Percentiles rank a stretch among this genome's conserved stretches.
Evolutionary conservation across 2,113 vertebrate species (phyloP).

Genomic region (Caloenas nicobarica): DNA sequence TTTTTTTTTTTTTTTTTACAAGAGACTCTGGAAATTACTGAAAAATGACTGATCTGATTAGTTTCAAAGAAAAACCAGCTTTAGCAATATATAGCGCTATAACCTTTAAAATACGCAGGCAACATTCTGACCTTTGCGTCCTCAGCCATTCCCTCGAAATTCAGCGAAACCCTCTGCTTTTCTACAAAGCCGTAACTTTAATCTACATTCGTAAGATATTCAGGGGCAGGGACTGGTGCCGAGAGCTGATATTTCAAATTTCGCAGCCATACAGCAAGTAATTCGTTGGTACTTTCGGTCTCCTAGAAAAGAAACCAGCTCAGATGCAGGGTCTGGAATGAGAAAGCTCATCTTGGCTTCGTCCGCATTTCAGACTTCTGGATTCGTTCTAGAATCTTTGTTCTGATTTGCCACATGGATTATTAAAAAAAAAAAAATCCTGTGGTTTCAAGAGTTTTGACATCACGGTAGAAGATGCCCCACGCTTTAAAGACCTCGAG

Average conservation of each 20-base stretch:
- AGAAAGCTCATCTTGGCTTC: neutral
- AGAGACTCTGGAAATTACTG: neutral
- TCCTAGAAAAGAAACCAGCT: neutral
- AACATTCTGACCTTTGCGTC: neutral
- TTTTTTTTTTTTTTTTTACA: neutral
- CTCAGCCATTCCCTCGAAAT: neutral
- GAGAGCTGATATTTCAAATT: neutral
- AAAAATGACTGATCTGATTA: neutral
- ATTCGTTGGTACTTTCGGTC: neutral
- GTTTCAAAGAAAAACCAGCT: neutral
- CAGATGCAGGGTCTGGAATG: neutral
- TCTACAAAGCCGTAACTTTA: rapidly evolving
- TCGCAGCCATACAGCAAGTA: neutral
- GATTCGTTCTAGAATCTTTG: neutral
- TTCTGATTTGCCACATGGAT: neutral
- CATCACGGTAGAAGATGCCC: neutral
- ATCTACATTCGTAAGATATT: neutral
- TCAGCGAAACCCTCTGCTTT: neutral
- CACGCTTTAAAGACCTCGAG: neutral
- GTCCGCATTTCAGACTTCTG: neutral
- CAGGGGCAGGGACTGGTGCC: neutral
- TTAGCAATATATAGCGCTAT: neutral
- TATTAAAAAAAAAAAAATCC: neutral
- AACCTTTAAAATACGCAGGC: neutral
- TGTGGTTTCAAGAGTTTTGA: neutral